phyloP scores from a whole-genome alignment of 2,888 invertebrate species.

The Urechis unicinctus region DNA sequence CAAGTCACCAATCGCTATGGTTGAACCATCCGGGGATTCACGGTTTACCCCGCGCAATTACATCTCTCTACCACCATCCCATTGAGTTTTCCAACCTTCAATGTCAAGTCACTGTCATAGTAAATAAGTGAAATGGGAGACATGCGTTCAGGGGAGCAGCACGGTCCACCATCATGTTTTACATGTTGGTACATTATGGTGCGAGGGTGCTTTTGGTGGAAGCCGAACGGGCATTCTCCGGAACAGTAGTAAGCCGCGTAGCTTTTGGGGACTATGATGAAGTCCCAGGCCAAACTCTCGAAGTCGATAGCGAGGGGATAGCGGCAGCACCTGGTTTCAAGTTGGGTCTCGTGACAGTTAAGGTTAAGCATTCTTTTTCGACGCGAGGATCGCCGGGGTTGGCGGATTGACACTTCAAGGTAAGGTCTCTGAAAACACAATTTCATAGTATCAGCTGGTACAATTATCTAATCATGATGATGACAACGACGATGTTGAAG shows the following conservation, averaged over 20 bases:
- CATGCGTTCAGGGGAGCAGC: conserved; percentile 73
- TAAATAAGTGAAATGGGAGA: conserved; percentile 14
- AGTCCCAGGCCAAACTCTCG: conserved; percentile 93
- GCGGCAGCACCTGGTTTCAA: conserved; percentile 84
- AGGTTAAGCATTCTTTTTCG: not conserved
- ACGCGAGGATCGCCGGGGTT: not conserved
- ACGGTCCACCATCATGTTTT: conserved; percentile 71
- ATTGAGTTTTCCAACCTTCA: conserved; percentile 7
- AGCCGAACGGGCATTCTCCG: conserved; percentile 82
- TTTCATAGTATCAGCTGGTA: too few relatives aligned
- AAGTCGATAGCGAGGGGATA: conserved; percentile 91
- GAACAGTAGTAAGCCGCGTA: conserved; percentile 95
- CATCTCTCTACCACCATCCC: conserved; percentile 16
- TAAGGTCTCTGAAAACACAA: too few relatives aligned
- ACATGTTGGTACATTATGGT: conserved; percentile 4
- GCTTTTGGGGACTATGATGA: conserved; percentile 90
- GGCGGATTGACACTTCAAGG: conserved; percentile 5
- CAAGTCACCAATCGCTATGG: too few relatives aligned
- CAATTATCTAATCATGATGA: too few relatives aligned
- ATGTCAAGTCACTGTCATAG: conserved; percentile 5
- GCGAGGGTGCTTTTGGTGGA: not conserved
- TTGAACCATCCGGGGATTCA: too few relatives aligned
- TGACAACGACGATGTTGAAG: too few relatives aligned
- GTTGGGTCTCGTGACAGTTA: conserved; percentile 24
- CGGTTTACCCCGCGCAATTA: conserved; percentile 11